Evolutionary conservation across 2,113 vertebrate species (phyloP).

Genomic region (Sminthopsis crassicaudata): DNA sequence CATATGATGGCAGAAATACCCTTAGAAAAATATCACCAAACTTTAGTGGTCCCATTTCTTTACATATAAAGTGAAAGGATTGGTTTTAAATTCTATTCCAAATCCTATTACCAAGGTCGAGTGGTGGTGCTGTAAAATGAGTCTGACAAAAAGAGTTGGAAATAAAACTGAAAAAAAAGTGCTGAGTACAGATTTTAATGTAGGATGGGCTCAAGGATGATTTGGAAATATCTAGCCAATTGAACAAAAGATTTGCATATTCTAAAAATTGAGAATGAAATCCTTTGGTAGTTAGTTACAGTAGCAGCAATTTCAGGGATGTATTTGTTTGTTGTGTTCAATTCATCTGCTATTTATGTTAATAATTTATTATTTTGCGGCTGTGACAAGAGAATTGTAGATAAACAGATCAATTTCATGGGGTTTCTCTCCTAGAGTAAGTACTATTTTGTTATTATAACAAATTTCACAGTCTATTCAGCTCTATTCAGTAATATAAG

Average conservation of each 20-base stretch:
- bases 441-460: neutral
- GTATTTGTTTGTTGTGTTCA: slow-evolving; percentile 50
- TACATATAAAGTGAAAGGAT: neutral
- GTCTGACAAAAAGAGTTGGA: neutral
- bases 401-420: slow-evolving; percentile 54
- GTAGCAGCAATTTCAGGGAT: neutral
- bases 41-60: neutral
- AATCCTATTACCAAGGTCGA: too few species aligned
- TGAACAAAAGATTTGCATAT: neutral
- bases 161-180: neutral
- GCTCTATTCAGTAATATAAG: neutral
- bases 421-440: slow-evolving; percentile 11
- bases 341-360: slow-evolving; percentile 42
- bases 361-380: slow-evolving; percentile 45
- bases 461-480: neutral
- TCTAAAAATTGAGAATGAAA: slow-evolving; percentile 25
- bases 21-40: neutral
- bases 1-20: neutral
- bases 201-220: slow-evolving; percentile 9
- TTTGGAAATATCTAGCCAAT: neutral
- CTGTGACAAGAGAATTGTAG: slow-evolving; percentile 23
- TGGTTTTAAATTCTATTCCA: neutral
- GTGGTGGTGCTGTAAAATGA: neutral
- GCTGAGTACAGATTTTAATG: neutral
- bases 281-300: neutral